Base-by-base conservation (phyloP, 2,888 invertebrate species). In the Orgyia antiqua region DNA sequence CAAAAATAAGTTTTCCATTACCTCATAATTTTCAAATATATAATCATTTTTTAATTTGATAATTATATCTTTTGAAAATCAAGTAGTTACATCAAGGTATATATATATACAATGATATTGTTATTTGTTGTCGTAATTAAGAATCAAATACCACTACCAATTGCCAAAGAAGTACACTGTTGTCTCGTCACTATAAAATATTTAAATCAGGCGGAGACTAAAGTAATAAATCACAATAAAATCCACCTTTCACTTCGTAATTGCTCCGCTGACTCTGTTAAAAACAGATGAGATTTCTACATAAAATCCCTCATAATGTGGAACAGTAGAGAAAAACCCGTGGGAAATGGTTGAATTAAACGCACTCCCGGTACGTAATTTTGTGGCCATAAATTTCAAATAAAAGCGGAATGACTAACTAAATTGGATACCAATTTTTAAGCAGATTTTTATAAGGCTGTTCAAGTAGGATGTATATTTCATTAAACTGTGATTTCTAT, bases 261-360 rank as follows among this genome's bases (percentile, higher is more conserved):
- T 47, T 47, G 35, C 31, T 47, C 29, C 27, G 36, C 36, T 33
- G 29, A 41, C 45, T 49, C 36, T 51, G 40, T 41, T 48, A 39
- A 31, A n/a, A 40, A 28, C 37, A 46, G 35, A 55, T 32, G 31
- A 36, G 18, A 56, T 35, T 38, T 42, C 36, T 39, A 50, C 44
- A 40, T 30, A 42, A 25, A 29, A 33, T 45, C 46, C 44, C 38
- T 42, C 42, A 52, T 61, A 58, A 66, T 53, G 47, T 42, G 51
- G 45, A 45, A 36, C 49, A 40, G 33, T 42, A 51, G 50, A 42
- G 40, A 57, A 60, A 68, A 59, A 43, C 62, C 63, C 59, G 26
- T 25, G 59, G 60, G 68, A 62, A 63, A 60, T 61, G 53, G 56
- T 51, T 42, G 56, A 68, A 67, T 70, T 68, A 68, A 70, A 67